Evolutionary conservation across 2,888 invertebrate genomes (phyloP), one percentile per base, ranked within the genome.

Genomic region (Cotesia congregata): DNA sequence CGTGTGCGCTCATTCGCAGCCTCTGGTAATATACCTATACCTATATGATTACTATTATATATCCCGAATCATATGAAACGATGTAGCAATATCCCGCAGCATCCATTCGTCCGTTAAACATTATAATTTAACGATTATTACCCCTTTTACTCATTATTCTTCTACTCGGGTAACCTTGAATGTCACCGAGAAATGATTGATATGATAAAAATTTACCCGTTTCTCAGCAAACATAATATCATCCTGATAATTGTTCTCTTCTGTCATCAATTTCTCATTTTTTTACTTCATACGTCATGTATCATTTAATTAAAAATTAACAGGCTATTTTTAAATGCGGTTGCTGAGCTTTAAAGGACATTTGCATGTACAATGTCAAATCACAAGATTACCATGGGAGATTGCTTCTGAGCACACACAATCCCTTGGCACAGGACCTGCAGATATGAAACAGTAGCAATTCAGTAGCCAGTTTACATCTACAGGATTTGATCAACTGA

Each of bases 361-460:
- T 50, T 50, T 50, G 50, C 50, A 50, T 50, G 50, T 12, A 50
- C 2, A 12, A 50, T 68, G 68, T 68, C 39, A 40, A 20, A 68
- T 68, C 17, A 50, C 20, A 7, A 41, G 68, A 68, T 68, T 17
- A 40, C 41, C 41, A 41, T 41, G 40, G 17, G 17, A 40, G 68
- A 68, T 68, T 41, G 6, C 41, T 40, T 68, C 50, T 41, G 50
- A 68, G 17, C 17, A 9, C 40, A 40, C 50, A 68, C 39, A 68
- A 68, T 50, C 50, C 50, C 50, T 50, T 50, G 50, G 17, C 39
- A 80, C 87, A 87, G 88, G 88, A 89, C 87, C 88, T 83, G 87
- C 88, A 88, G 88, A 89, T 83, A 86, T 84, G 88, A 81, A 82
- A 84, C 72, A 86, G 86, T 85, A 75, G 79, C 79, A 67, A 82